Evolutionary conservation across 2,888 invertebrate genomes (phyloP).

Genomic region (Caenorhabditis wallacei): DNA sequence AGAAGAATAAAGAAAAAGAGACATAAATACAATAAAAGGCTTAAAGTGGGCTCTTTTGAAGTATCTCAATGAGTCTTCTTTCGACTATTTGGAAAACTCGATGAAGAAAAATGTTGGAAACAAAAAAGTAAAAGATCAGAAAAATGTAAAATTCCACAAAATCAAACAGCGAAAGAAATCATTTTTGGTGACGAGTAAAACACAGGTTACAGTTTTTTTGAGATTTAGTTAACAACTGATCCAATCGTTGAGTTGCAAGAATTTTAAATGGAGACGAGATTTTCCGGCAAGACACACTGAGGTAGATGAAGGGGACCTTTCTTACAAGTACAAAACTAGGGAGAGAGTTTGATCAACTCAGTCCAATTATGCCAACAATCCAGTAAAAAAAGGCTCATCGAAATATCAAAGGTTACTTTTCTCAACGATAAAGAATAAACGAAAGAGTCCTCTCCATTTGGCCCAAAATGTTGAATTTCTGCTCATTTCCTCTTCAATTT

Average conservation of each 20-base stretch:
- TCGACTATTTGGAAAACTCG: neutral
- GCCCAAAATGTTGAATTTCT: neutral
- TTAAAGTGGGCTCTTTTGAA: conserved; percentile 61
- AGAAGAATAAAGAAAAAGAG: conserved; percentile 24
- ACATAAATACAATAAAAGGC: conserved; percentile 52
- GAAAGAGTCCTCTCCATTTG: neutral
- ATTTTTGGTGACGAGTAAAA: too few relatives aligned
- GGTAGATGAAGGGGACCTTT: too few relatives aligned
- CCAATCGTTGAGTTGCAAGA: too few relatives aligned
- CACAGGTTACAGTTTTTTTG: too few relatives aligned
- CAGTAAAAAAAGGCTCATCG: neutral
- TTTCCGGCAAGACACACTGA: too few relatives aligned
- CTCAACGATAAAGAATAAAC: neutral
- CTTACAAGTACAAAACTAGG: too few relatives aligned
- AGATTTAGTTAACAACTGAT: too few relatives aligned
- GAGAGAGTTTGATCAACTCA: too few relatives aligned
- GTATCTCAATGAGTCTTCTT: conserved; percentile 55
- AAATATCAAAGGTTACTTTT: neutral
- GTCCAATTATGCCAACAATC: too few relatives aligned
- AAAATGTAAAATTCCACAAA: neutral
- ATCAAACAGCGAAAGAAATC: neutral
- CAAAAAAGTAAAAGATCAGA: neutral
- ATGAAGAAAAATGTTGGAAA: conserved; percentile 4
- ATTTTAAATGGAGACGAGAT: too few relatives aligned
- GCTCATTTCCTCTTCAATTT: conserved; percentile 16